Conservation (phyloP, 1,140 invertebrate species). For the Trinorchestia longiramus region DNA sequence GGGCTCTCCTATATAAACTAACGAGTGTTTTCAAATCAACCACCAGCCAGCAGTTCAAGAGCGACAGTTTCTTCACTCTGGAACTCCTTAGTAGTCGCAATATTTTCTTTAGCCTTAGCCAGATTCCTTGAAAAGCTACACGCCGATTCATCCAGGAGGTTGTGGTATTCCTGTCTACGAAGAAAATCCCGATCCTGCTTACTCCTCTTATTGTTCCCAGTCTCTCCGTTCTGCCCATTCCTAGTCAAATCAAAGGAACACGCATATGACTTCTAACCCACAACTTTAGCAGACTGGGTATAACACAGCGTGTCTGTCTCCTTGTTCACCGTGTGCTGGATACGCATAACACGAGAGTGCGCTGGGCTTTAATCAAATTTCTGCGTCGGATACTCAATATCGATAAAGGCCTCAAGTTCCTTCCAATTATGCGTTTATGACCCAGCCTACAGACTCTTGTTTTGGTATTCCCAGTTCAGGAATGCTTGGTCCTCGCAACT, state of each 20-base stretch:
- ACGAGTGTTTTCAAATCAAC: not conserved
- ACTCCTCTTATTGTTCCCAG: not conserved
- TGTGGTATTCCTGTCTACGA: not conserved
- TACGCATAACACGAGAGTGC: not conserved
- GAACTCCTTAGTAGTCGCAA: not conserved
- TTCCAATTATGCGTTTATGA: not conserved
- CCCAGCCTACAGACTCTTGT: not conserved
- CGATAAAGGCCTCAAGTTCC: not conserved
- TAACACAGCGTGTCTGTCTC: not conserved
- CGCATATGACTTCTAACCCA: not conserved
- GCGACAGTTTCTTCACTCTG: not conserved
- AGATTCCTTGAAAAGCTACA: not conserved
- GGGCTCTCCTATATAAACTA: not conserved
- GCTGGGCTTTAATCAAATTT: not conserved
- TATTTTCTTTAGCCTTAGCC: not conserved
- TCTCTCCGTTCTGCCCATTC: not conserved
- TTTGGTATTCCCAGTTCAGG: not conserved
- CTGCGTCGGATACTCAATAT: not conserved
- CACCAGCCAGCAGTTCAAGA: not conserved
- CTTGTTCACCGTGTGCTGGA: not conserved
- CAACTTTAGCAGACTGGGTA: not conserved
- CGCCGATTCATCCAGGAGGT: not conserved
- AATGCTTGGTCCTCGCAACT: not conserved
- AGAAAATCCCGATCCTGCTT: not conserved
- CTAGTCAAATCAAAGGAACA: not conserved